Base-by-base conservation (phyloP, 2,888 invertebrate genomes). In the Ochropleura leucogaster region DNA sequence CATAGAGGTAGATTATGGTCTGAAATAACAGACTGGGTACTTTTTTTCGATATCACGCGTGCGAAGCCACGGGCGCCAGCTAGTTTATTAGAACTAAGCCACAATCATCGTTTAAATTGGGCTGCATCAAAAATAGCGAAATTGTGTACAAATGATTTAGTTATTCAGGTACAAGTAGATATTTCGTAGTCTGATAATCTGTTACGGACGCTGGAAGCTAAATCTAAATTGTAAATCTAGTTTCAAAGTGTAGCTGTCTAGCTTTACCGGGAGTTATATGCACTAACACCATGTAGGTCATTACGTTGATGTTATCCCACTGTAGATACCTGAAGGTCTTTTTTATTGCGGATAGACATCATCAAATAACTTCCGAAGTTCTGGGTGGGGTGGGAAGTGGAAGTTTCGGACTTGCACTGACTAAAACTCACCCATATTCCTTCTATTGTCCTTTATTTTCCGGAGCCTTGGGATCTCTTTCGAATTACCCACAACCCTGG, bases 181-280 rank as follows among this genome's bases (percentile, higher is more conserved):
- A 79, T 40, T 10, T 20, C 40, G 64, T n/a, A 67, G n/a, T 40
- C 59, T 55, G 77, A 49, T 78, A 64, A 80, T 80, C 79, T 72
- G 64, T 51, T 80, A 51, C 55, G 40, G 71, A 77, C 57, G 44
- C 60, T 68, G 64, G 55, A 77, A 62, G 64, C n/a, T 80, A 64
- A 84, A 83, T 83, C 85, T 78, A 84, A 81, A 84, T 81, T 84
- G 84, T 83, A 71, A 84, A 84, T 83, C 81, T 71, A 46, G 70
- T 73, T 78, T 71, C 73, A 57, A 84, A 72, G 59, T 70, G 64
- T 81, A 55, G 59, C 79, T 82, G 72, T 72, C 74, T 66, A 83
- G 80, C 42, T 71, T 66, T 59, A 44, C 30, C 8, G 64, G 30
- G 49, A 62, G 53, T 68, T 65, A 64, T 64, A 62, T 62, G 9